Evolutionary conservation across 1,140 invertebrate species (phyloP).

Genomic region (Phymorhynchus buccinoides): DNA sequence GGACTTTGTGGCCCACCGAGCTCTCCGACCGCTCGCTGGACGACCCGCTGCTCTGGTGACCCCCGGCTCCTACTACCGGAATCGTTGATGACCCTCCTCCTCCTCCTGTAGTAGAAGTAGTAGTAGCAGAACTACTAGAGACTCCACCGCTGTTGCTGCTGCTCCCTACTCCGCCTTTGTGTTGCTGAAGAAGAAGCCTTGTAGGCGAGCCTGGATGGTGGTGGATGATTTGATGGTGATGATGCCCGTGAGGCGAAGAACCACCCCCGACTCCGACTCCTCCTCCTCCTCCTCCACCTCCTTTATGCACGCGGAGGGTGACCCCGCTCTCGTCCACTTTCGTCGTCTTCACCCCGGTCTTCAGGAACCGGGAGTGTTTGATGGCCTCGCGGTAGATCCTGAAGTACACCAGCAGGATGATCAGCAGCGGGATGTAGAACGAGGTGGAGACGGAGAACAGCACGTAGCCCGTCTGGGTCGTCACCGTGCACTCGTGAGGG

Average conservation of each 20-base stretch:
- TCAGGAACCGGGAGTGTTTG: slow-evolving; percentile 61
- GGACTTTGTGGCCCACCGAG: slow-evolving; percentile 49
- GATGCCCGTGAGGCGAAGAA: not conserved
- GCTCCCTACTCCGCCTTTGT: too few relatives aligned
- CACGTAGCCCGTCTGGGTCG: slow-evolving; percentile 74
- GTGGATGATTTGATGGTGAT: not conserved
- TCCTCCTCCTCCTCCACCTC: slow-evolving; percentile 57
- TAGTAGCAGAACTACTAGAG: not conserved
- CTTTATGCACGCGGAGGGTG: slow-evolving; percentile 78
- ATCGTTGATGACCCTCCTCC: not conserved
- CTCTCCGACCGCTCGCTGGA: slow-evolving; percentile 45
- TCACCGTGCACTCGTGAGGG: slow-evolving; percentile 71
- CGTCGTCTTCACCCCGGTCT: slow-evolving; percentile 59
- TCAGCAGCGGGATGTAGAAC: slow-evolving; percentile 75
- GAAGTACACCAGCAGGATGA: slow-evolving; percentile 75
- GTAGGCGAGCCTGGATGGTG: not conserved
- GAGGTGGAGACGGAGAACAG: slow-evolving; percentile 74
- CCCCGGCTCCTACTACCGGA: too few relatives aligned
- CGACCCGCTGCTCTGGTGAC: slow-evolving; percentile 43
- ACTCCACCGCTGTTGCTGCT: not conserved
- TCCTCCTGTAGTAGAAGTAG: too few relatives aligned
- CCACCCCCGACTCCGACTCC: not conserved
- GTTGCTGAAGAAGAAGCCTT: not conserved
- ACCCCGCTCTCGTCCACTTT: slow-evolving; percentile 71
- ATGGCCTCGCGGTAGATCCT: slow-evolving; percentile 73